These are phyloP conservation scores for Brachypalpus laphriformis DNA, from an alignment of 2,888 invertebrate species.

Conservation along the genomic window DNA sequence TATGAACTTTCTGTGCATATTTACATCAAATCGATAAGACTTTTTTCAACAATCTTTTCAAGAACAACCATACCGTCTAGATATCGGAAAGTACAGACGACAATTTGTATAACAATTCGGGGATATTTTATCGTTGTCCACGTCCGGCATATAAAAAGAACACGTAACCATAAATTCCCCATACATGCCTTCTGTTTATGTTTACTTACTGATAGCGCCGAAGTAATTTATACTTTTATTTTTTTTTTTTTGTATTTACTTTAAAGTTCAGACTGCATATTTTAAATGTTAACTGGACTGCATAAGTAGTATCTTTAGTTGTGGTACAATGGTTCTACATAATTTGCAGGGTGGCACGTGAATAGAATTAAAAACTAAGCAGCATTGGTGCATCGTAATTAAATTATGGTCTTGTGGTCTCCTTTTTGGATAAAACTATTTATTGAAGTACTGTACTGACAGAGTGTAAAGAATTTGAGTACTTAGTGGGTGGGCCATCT, in stretches of 20 bases:
- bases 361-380: neutral
- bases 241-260: neutral
- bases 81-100: neutral
- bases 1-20: neutral
- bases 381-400: too few species aligned
- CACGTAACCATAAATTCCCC: slow-evolving; percentile 20
- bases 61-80: neutral
- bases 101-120: neutral
- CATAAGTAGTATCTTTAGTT: neutral
- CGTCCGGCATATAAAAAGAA: slow-evolving; percentile 32
- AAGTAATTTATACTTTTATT: slow-evolving; percentile 15
- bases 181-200: slow-evolving; percentile 12
- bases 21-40: slow-evolving; percentile 1
- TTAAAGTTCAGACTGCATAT: neutral
- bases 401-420: too few species aligned
- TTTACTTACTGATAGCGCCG: slow-evolving; percentile 22
- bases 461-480: neutral
- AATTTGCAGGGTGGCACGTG: neutral
- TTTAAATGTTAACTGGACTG: neutral
- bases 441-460: neutral
- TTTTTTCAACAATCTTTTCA: neutral
- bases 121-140: slow-evolving; percentile 16
- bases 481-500: neutral
- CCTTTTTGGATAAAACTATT: neutral
- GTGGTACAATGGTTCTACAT: neutral